Percentiles rank a stretch among this genome's conserved stretches.
Conservation (phyloP, 2,888 invertebrate species). For the Timandra comae region DNA sequence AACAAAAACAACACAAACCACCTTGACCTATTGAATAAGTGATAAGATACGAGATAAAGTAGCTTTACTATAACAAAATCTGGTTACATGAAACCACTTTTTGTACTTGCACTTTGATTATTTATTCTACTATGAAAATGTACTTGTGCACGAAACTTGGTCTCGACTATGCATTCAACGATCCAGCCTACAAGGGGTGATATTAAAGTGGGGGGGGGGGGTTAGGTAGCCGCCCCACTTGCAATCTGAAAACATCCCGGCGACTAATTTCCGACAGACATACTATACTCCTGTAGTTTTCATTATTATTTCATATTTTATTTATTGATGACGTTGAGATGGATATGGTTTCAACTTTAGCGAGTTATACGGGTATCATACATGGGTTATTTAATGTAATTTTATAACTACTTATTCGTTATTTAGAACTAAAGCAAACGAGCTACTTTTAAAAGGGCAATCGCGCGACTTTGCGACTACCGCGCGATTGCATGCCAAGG, state of each 20-base stretch:
- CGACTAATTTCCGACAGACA: conserved; percentile 71
- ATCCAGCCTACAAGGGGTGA: conserved; percentile 46
- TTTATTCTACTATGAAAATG: conserved; percentile 50
- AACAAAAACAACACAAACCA: too few relatives aligned
- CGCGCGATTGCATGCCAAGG: too few relatives aligned
- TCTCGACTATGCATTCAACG: conserved; percentile 40
- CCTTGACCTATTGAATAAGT: too few relatives aligned
- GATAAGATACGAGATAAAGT: too few relatives aligned
- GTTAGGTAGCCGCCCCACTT: conserved; percentile 23
- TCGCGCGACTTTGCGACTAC: too few relatives aligned
- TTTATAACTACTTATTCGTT: too few relatives aligned
- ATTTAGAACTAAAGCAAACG: too few relatives aligned
- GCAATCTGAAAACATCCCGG: conserved; percentile 49
- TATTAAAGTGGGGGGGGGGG: conserved; percentile 38
- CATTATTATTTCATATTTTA: conserved; percentile 49
- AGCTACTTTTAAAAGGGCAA: too few relatives aligned
- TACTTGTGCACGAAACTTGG: conserved; percentile 53
- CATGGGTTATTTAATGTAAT: too few relatives aligned
- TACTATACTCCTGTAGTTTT: conserved; percentile 37
- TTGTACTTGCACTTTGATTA: conserved; percentile 33
- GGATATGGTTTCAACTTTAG: conserved; percentile 2
- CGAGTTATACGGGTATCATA: conserved; percentile 11
- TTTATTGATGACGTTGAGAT: conserved; percentile 23
- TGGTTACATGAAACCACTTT: conserved; percentile 17
- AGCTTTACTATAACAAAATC: too few relatives aligned